Percentiles rank a stretch among this genome's conserved stretches.
These are phyloP conservation scores for Hylyphantes graminicola DNA, from an alignment of 1,140 invertebrate species.

Conservation along the genomic window DNA sequence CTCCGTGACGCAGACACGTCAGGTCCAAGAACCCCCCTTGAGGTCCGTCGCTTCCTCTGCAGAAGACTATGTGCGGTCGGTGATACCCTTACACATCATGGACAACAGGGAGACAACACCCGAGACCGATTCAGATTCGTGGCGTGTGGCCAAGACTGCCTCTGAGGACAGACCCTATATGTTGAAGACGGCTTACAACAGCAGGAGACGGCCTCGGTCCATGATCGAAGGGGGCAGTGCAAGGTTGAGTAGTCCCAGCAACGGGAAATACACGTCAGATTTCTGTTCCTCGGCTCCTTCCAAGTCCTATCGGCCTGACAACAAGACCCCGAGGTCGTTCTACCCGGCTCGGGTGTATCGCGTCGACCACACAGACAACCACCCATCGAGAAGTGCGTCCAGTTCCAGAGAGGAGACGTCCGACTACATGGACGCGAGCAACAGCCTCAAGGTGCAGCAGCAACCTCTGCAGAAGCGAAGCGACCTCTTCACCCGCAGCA, in stretches of 20 bases:
- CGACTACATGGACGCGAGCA: constrained; percentile 12
- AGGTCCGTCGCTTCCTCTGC: not conserved
- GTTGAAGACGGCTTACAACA: constrained; percentile 9
- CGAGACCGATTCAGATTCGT: constrained; percentile 48
- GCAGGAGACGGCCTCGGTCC: constrained; percentile 33
- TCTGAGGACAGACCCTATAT: constrained; percentile 22
- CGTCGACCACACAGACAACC: constrained; percentile 16
- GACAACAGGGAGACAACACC: constrained; percentile 51
- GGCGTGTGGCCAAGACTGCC: constrained; percentile 8
- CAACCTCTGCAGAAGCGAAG: constrained; percentile 31
- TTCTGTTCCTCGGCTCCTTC: not conserved
- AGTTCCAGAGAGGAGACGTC: constrained; percentile 47
- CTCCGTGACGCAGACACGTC: constrained; percentile 36
- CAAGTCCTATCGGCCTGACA: not conserved
- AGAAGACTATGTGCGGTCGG: constrained; percentile 33
- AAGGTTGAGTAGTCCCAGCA: not conserved
- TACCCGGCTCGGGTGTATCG: not conserved
- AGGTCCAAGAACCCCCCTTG: not conserved
- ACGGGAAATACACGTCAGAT: constrained; percentile 19
- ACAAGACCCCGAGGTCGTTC: constrained; percentile 8
- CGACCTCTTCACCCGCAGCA: constrained; percentile 54
- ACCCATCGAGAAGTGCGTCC: constrained; percentile 40
- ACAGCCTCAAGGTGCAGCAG: not conserved
- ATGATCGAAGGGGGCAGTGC: constrained; percentile 45
- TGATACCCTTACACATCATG: constrained; percentile 39